These are phyloP conservation scores for Tetraneura akinire DNA, from an alignment of 1,140 invertebrate genomes.

Conservation along the genomic window DNA sequence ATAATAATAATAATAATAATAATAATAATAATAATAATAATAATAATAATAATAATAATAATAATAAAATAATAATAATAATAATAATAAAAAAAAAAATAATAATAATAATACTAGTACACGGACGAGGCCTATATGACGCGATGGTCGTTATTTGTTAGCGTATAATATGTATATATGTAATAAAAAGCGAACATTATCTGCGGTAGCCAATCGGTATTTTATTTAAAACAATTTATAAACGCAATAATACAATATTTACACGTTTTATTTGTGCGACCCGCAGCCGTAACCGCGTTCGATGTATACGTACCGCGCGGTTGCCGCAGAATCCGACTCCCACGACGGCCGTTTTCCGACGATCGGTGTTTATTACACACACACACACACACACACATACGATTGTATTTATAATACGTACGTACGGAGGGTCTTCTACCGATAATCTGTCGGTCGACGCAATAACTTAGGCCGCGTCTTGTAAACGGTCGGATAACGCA, in stretches of 20 bases:
- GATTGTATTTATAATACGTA: not conserved
- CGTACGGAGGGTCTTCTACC: not conserved
- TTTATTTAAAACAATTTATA: slow-evolving; percentile 50
- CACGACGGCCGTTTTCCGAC: slow-evolving; percentile 11
- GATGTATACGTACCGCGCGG: too few relatives aligned
- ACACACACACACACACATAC: not conserved
- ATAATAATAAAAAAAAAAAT: too few relatives aligned
- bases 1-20: too few relatives aligned
- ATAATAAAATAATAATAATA: too few relatives aligned
- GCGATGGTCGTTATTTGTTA: slow-evolving; percentile 13
- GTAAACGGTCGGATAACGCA: slow-evolving; percentile 32
- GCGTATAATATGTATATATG: not conserved
- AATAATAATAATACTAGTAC: too few relatives aligned
- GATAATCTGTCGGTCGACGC: not conserved
- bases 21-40: too few relatives aligned
- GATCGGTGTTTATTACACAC: slow-evolving; percentile 42
- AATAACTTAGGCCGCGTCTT: slow-evolving; percentile 21
- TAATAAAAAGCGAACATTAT: slow-evolving; percentile 35
- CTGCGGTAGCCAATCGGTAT: slow-evolving; percentile 49
- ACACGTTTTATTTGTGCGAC: slow-evolving; percentile 37
- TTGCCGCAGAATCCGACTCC: not conserved
- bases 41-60: too few relatives aligned
- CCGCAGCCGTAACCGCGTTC: not conserved
- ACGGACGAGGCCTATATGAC: not conserved
- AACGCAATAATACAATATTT: slow-evolving; percentile 47